phyloP scores from a whole-genome alignment of 2,797 vertebrate species.

The Glyptemys insculpta region DNA sequence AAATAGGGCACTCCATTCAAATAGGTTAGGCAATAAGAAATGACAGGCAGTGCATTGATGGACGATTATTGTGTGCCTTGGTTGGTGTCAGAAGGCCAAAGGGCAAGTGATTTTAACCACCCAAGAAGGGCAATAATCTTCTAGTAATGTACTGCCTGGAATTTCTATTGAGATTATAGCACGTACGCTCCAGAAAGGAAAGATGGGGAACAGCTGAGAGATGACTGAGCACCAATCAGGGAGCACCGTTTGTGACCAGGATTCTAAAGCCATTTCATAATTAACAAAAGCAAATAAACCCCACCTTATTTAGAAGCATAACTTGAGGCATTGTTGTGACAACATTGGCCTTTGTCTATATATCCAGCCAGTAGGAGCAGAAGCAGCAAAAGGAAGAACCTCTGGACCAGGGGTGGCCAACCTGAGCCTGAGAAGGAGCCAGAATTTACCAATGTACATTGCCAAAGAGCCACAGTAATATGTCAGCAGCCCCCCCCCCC shows the following conservation, averaged over 20 bases:
- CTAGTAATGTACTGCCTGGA: rapidly evolving
- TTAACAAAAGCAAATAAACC: neutral
- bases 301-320: neutral
- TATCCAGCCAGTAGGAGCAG: neutral
- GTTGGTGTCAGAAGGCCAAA: constrained; percentile 51
- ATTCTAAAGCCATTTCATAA: neutral
- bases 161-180: neutral
- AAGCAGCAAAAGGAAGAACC: neutral
- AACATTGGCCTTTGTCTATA: neutral
- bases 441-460: no score
- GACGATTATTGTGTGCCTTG: constrained; percentile 7
- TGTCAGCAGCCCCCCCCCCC: no score
- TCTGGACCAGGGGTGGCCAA: no score
- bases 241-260: neutral
- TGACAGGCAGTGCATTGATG: neutral
- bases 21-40: neutral
- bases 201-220: neutral
- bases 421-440: no score
- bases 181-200: neutral
- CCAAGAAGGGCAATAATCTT: neutral
- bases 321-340: neutral
- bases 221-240: neutral
- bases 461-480: no score
- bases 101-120: constrained; percentile 19
- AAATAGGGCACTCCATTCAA: neutral